Conservation (phyloP, 1,140 invertebrate species). For the Bombus soroeensis region DNA sequence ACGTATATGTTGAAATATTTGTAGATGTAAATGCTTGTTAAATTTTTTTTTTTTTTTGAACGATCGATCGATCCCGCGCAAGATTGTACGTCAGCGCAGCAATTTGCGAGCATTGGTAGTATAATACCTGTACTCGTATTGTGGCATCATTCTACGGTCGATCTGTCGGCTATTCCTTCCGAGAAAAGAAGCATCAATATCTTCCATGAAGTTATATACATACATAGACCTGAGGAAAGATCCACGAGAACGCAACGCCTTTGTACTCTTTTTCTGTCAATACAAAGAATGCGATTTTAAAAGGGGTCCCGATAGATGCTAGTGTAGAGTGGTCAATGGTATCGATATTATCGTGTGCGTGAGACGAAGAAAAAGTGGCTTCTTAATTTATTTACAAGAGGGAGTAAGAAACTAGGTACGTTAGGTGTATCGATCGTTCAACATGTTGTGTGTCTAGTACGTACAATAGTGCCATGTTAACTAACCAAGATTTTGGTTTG, state of each 20-base stretch:
- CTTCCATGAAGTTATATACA: slow-evolving; percentile 31
- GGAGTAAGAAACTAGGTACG: not conserved
- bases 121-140: slow-evolving; percentile 19
- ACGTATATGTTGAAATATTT: not conserved
- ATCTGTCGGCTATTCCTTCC: slow-evolving; percentile 32
- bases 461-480: not conserved
- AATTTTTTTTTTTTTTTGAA: not conserved
- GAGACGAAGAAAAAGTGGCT: not conserved
- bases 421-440: not conserved
- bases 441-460: not conserved
- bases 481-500: not conserved
- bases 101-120: slow-evolving; percentile 19
- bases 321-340: not conserved
- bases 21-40: not conserved
- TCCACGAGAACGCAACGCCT: slow-evolving; percentile 33
- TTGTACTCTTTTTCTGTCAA: not conserved
- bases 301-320: slow-evolving; percentile 22
- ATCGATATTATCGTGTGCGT: slow-evolving; percentile 9
- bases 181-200: slow-evolving; percentile 29
- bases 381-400: slow-evolving; percentile 40
- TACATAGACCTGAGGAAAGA: not conserved
- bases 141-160: slow-evolving; percentile 18
- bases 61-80: slow-evolving; percentile 28
- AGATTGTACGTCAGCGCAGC: slow-evolving; percentile 51
- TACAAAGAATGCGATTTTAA: slow-evolving; percentile 8